Evolutionary conservation across 2,797 vertebrate genomes (phyloP).

Genomic region (Avahi laniger): DNA sequence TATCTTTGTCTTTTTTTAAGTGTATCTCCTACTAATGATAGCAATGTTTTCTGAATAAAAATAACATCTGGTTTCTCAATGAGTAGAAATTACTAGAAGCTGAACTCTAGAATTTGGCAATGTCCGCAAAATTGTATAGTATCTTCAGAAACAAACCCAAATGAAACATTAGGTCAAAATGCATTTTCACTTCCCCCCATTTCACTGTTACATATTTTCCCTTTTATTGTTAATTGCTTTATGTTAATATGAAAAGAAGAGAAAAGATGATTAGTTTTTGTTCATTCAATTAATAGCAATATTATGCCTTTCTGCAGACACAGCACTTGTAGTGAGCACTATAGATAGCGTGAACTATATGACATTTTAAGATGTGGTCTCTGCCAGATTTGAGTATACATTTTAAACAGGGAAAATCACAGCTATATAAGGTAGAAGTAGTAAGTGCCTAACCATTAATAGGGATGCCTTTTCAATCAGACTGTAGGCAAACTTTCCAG

Average conservation of each 20-base stretch:
- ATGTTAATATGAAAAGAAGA: conserved; percentile 13
- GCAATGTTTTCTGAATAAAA: conserved; percentile 15
- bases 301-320: conserved; percentile 1
- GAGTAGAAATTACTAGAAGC: not conserved
- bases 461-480: not conserved
- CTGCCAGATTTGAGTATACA: not conserved
- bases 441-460: not conserved
- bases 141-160: conserved; percentile 22
- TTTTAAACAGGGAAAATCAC: not conserved
- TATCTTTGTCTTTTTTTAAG: not conserved
- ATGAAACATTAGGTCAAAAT: conserved; percentile 15
- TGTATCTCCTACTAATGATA: not conserved
- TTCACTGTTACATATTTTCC: not conserved
- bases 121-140: not conserved
- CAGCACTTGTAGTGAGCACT: not conserved
- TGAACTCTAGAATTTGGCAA: conserved; percentile 2
- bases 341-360: not conserved
- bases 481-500: not conserved
- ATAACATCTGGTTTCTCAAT: not conserved
- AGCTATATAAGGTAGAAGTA: not conserved
- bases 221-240: not conserved
- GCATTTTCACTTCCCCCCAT: not conserved
- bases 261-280: not conserved
- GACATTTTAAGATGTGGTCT: not conserved
- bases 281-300: not conserved